Evolutionary conservation across 1,140 invertebrate species (phyloP), one percentile per base, ranked within the genome.

Genomic region (Platyscapa corneri): DNA sequence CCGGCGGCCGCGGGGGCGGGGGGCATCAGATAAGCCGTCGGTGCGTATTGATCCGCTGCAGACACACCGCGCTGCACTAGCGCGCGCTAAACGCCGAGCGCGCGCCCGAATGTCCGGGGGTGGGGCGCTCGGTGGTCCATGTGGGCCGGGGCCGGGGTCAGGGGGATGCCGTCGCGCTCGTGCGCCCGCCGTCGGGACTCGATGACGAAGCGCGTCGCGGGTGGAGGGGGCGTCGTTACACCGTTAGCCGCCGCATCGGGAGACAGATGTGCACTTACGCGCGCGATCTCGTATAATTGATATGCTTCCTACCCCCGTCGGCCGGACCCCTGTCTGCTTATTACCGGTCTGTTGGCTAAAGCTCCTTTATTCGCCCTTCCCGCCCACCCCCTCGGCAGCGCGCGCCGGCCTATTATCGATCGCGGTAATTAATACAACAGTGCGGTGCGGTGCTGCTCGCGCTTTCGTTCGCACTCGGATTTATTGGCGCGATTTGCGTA

Each of bases 31-130:
- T 84, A 65, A 79, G 76, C 76, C 39, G 79, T 91, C 90, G 90
- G 91, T 91, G 88, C 88, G 91, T 92, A 92, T 92, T 92, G 91
- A 92, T 92, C 91, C 91, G 90, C 89, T 86, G 84, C 90, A 89
- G 91, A 39, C 67, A 18, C 49, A 7, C 16, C 49, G 49, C 91
- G 90, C 89, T 86, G 56, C 56, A 14, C 56, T 60, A 60, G 89
- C 88, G 89, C 88, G 90, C 90, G 91, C 91, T 91, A 90, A 90
- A n/a, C n/a, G n/a, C n/a, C n/a, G n/a, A n/a, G n/a, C 88, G 90
- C 89, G 89, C 88, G 88, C 88, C 88, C 89, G 89, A 87, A 88
- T 86, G 87, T 88, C 88, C 56, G 81, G 80, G 53, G 89, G 56
- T 64, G 83, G 87, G 85, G 72, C 16, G 37, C 14, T 72, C 70